These are phyloP conservation scores for Bagarius yarrelli DNA, from an alignment of 2,113 vertebrate species.

Conservation along the genomic window DNA sequence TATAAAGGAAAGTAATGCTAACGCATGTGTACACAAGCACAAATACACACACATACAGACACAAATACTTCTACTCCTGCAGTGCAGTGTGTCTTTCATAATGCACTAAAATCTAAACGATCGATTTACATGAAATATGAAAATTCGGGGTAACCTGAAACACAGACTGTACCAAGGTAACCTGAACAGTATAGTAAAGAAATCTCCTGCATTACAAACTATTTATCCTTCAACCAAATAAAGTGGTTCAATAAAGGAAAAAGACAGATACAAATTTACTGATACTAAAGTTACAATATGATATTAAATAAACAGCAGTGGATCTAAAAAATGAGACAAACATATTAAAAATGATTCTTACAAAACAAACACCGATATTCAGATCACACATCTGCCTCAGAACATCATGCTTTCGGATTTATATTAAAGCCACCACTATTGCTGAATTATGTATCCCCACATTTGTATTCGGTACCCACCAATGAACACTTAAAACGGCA, in stretches of 20 bases:
- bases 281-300: background rate
- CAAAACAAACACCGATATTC: background rate
- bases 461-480: constrained; percentile 52
- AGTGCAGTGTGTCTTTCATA: constrained; percentile 13
- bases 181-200: too few relatives aligned
- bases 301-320: background rate
- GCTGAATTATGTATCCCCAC: constrained; percentile 21
- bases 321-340: background rate
- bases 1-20: background rate
- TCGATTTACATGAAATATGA: background rate
- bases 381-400: background rate
- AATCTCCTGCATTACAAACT: background rate
- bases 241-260: background rate
- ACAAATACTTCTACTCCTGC: constrained; percentile 4
- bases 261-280: background rate
- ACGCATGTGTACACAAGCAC: background rate
- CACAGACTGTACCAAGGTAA: background rate
- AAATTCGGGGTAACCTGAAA: background rate
- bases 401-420: background rate
- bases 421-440: background rate
- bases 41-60: background rate
- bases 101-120: constrained; percentile 5
- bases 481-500: constrained; percentile 46
- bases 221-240: background rate
- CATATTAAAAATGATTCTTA: background rate